Evolutionary conservation across 2,888 invertebrate species (phyloP).

Genomic region (Ochropacha duplaris): DNA sequence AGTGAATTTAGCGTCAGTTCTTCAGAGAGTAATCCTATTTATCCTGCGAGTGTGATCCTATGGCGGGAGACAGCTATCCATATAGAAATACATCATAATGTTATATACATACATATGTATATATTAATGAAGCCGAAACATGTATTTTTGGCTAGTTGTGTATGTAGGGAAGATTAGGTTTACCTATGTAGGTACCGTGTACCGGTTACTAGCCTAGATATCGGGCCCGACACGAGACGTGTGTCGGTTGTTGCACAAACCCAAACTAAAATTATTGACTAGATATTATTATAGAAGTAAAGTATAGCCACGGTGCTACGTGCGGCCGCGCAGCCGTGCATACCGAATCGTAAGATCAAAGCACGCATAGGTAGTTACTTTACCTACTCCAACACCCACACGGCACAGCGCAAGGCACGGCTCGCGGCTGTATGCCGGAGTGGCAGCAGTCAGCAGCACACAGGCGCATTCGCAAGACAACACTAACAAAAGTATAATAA

Average conservation of each 20-base stretch:
- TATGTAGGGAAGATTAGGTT: no score
- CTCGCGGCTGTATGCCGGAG: slow-evolving; percentile 44
- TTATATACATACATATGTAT: no score
- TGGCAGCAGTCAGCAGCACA: slow-evolving; percentile 69
- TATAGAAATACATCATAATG: no score
- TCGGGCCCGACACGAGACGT: slow-evolving; percentile 54
- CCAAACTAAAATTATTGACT: slow-evolving; percentile 78
- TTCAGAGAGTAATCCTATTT: no score
- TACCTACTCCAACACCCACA: slow-evolving; percentile 78
- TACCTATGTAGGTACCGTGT: slow-evolving; percentile 32
- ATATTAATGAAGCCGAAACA: no score
- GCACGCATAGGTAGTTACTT: slow-evolving; percentile 79
- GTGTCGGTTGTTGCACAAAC: slow-evolving; percentile 77
- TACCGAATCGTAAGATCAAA: slow-evolving; percentile 83
- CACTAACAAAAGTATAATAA: slow-evolving; percentile 77
- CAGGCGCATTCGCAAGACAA: slow-evolving; percentile 52
- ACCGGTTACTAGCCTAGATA: slow-evolving; percentile 57
- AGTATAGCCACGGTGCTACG: slow-evolving; percentile 74
- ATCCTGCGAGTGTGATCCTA: no score
- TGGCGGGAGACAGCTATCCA: no score
- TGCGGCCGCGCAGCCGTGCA: slow-evolving; percentile 78
- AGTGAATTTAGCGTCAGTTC: no score
- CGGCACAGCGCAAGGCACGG: slow-evolving; percentile 44
- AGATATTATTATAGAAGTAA: slow-evolving; percentile 78
- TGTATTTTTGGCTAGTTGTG: no score